A percentile compares a stretch with the other conserved stretches of the same genome.
phyloP scores from a whole-genome alignment of 2,888 invertebrate species.

The Gasteruption jaculator region DNA sequence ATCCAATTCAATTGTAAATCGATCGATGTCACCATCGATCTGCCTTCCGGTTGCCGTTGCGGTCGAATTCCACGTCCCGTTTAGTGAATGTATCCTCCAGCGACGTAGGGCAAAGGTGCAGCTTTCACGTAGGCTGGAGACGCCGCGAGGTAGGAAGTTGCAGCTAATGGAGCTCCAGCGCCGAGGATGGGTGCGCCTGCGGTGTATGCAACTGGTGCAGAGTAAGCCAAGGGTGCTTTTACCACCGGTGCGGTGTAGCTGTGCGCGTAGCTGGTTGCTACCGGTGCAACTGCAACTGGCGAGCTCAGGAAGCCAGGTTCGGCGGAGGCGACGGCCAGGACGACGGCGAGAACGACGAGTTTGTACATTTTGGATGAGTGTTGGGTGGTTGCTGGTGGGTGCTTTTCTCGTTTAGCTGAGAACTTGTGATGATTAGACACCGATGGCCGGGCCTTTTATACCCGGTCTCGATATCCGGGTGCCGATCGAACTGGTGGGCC shows the following conservation, averaged over 20 bases:
- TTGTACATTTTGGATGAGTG: slow-evolving; percentile 30
- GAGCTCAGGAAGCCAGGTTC: slow-evolving; percentile 40
- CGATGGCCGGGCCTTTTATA: slow-evolving; percentile 29
- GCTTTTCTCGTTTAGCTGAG: slow-evolving; percentile 15
- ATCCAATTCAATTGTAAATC: too few species aligned
- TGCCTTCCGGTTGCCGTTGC: too few species aligned
- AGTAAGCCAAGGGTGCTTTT: slow-evolving; percentile 56
- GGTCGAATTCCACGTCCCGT: too few species aligned
- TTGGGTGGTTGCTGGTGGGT: slow-evolving; percentile 6
- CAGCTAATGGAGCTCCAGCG: slow-evolving; percentile 40
- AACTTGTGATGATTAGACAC: slow-evolving; percentile 26
- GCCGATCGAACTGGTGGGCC: too few species aligned
- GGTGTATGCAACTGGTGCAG: slow-evolving; percentile 43
- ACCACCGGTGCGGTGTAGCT: slow-evolving; percentile 54
- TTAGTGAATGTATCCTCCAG: slow-evolving; percentile 10
- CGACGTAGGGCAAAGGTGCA: slow-evolving; percentile 17
- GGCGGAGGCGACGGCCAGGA: slow-evolving; percentile 49
- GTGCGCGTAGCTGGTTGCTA: slow-evolving; percentile 58
- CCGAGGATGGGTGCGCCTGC: slow-evolving; percentile 40
- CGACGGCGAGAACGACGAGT: slow-evolving; percentile 28
- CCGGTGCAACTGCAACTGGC: slow-evolving; percentile 45
- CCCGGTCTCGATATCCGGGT: slow-evolving; percentile 8
- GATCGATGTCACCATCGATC: too few species aligned
- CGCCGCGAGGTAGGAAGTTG: slow-evolving; percentile 32
- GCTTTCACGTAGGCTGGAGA: slow-evolving; percentile 32